phyloP scores from a whole-genome alignment of 2,797 vertebrate species.

The Momotus momota region DNA sequence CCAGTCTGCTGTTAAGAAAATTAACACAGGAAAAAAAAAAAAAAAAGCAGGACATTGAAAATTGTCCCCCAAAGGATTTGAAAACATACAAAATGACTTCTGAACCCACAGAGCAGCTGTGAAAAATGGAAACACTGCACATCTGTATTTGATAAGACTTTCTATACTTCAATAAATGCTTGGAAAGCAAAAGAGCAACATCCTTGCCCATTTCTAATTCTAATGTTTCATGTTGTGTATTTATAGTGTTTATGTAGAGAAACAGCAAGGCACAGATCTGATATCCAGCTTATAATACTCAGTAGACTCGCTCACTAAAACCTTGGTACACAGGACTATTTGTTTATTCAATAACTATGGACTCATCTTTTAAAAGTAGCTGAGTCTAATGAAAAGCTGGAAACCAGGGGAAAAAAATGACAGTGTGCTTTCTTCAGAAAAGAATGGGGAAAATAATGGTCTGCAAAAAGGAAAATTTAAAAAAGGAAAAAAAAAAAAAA shows the following conservation, averaged over 20 bases:
- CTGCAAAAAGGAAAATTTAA: background rate
- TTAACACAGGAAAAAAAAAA: background rate
- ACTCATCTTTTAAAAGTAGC: background rate
- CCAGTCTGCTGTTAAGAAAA: background rate
- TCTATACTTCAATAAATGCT: background rate
- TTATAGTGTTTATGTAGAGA: background rate
- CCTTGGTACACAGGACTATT: background rate
- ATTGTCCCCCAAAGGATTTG: background rate
- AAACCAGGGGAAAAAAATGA: accelerated
- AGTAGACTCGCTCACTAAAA: background rate
- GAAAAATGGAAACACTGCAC: background rate
- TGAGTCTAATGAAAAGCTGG: background rate
- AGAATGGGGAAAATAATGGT: background rate
- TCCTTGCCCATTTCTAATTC: background rate
- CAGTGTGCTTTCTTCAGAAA: background rate
- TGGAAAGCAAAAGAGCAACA: background rate
- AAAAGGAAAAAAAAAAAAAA: no score
- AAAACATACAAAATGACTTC: background rate
- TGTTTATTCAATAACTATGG: background rate
- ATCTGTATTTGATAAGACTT: background rate
- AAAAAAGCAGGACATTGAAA: background rate
- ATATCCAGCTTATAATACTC: background rate
- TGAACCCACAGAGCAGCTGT: background rate
- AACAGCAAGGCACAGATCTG: background rate
- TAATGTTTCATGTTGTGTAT: background rate